phyloP scores from a whole-genome alignment of 2,797 vertebrate genomes.

The Leptodactylus fallax region DNA sequence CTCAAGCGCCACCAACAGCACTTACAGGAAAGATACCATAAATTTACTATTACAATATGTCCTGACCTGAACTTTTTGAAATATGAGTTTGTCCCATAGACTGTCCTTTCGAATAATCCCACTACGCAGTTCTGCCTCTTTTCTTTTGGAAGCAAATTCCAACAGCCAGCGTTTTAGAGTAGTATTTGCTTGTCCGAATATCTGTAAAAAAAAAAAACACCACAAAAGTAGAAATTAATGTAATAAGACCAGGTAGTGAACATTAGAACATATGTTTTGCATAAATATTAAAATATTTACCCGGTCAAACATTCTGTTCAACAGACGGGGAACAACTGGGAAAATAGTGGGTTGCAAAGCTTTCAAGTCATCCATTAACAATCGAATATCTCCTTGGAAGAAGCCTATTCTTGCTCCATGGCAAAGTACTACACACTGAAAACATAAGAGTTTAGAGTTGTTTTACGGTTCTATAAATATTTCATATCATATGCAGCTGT shows the following conservation, averaged over 20 bases:
- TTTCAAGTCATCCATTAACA: constrained; percentile 97
- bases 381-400: constrained; percentile 96
- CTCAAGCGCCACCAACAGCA: not conserved
- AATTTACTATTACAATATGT: not conserved
- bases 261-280: not conserved
- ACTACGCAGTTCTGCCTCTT: constrained; percentile 89
- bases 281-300: constrained; percentile 73
- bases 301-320: constrained; percentile 98
- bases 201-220: constrained; percentile 73
- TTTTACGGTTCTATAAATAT: no score
- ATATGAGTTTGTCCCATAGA: constrained; percentile 95
- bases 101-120: constrained; percentile 91
- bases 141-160: constrained; percentile 92
- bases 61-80: constrained; percentile 92
- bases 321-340: constrained; percentile 92
- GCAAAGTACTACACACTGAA: constrained; percentile 86
- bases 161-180: constrained; percentile 91
- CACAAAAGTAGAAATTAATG: not conserved
- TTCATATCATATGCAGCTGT: no score
- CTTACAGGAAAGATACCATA: not conserved
- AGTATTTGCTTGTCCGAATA: constrained; percentile 91
- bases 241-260: not conserved
- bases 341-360: constrained; percentile 90
- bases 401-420: constrained; percentile 95
- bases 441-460: not conserved